Evolutionary conservation across 92 coral and sea anemone species (phyloP), one percentile per base, ranked within the genome.

Genomic region (Hydrozoanthus gracilis): DNA sequence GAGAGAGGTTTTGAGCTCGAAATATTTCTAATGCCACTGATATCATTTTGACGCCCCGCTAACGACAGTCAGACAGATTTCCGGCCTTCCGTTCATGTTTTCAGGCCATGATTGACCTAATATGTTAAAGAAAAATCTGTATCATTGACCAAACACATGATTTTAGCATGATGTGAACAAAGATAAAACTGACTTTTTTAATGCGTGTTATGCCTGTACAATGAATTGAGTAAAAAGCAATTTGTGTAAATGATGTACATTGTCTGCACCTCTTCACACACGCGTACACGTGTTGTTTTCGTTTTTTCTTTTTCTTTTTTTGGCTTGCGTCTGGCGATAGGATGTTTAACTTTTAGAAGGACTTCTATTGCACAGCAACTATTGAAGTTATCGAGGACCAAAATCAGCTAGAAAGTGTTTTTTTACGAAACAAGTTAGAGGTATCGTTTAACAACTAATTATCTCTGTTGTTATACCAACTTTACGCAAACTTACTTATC

Each of bases 1-100:
- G 66, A 80, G 85, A 45, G 85, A 80, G 61, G 85, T 80, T 16
- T 67, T 80, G 35, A 80, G 85, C 58, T 80, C 85, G 4, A 80
- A 80, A 80, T 80, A 80, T 67, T 80, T 80, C 58, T 65, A 80
- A 80, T 80, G 14, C 85, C 85, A 49, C 35, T 46, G 9, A 10
- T 47, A 48, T 18, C 74, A 47, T 18, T 80, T 65, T 80, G 85
- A 62, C 74, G 49, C 48, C 17, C 85, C 85, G 85, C 47, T 60
- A 80, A 44, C 73, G 58, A 50, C 35, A 62, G 16, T 64, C 74
- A 80, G 85, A 80, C 75, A 80, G 73, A 80, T 80, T 80, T 64
- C 75, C 85, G 54, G 62, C 35, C 71, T 54, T 65, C 47, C 73
- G 27, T 80, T 17, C 61, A 65, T 49, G 46, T 65, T 49, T 70